A percentile compares a stretch with the other conserved stretches of the same genome.
These are phyloP conservation scores for Coregonus sp. DNA, from an alignment of 2,797 vertebrate species.

Conservation along the genomic window DNA sequence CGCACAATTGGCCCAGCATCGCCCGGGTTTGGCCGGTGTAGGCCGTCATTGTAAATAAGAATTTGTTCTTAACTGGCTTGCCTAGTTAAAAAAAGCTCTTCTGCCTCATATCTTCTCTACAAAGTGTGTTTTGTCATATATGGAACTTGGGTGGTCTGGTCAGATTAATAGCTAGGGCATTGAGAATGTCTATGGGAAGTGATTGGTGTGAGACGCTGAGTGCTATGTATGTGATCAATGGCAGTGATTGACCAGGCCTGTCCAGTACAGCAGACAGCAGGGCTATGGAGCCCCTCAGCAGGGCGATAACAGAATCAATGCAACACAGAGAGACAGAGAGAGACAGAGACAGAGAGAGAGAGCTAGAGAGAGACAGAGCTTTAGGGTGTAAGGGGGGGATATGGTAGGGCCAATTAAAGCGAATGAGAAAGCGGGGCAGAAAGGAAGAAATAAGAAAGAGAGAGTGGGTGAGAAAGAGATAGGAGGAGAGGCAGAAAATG, in stretches of 20 bases:
- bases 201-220: conserved; percentile 14
- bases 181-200: conserved; percentile 17
- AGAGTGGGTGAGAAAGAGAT: neutral
- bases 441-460: conserved; percentile 5
- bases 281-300: conserved; percentile 15
- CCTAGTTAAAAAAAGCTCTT: too few species aligned
- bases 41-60: too few species aligned
- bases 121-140: neutral
- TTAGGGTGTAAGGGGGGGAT: conserved; percentile 6
- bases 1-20: too few species aligned
- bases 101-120: too few species aligned
- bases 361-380: neutral
- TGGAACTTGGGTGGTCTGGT: conserved; percentile 19
- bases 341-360: neutral
- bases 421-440: conserved; percentile 13
- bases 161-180: conserved; percentile 27
- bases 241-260: conserved; percentile 6
- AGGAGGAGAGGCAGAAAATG: neutral
- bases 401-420: conserved; percentile 12
- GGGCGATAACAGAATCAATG: conserved; percentile 9
- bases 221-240: conserved; percentile 38
- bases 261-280: conserved; percentile 41
- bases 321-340: neutral
- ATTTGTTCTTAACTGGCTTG: too few species aligned
- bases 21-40: too few species aligned